A percentile compares a stretch with the other conserved stretches of the same genome.
Evolutionary conservation across 30 jellyfish, hydroid and myxozoan species (phyloP).

Genomic region (Haliclystus octoradiatus): DNA sequence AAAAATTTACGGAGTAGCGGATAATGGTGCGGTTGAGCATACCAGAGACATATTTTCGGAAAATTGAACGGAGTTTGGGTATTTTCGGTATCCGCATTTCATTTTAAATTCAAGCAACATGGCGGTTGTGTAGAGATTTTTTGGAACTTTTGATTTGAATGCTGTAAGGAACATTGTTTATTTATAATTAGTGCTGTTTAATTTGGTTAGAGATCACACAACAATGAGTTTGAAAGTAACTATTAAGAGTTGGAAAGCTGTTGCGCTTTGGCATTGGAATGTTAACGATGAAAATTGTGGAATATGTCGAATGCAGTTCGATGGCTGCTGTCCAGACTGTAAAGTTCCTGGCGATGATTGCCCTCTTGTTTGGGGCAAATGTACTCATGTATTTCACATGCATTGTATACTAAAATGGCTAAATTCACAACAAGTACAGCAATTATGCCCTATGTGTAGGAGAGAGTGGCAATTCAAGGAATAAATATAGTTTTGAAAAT

Average conservation of each 20-base stretch:
- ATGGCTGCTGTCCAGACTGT: conserved; percentile 98
- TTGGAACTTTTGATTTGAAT: too few relatives aligned
- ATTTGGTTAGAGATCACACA: background rate
- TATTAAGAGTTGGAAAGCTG: conserved; percentile 92
- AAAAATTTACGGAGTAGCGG: too few relatives aligned
- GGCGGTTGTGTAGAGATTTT: too few relatives aligned
- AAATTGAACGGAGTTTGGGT: background rate
- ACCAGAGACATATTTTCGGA: too few relatives aligned
- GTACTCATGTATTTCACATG: conserved; percentile 97
- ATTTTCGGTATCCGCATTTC: too few relatives aligned
- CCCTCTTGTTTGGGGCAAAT: conserved; percentile 97
- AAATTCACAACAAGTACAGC: conserved; percentile 82
- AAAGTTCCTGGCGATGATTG: conserved; percentile 97
- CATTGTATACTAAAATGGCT: conserved; percentile 94
- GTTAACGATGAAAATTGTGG: conserved; percentile 98
- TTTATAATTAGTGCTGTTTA: background rate
- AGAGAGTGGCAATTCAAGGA: conserved; percentile 97
- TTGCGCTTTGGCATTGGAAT: conserved; percentile 97
- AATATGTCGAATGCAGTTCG: conserved; percentile 93
- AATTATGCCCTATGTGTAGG: conserved; percentile 95
- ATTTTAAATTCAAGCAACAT: too few relatives aligned
- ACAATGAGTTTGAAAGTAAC: conserved; percentile 44
- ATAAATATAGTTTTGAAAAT: conserved; percentile 9
- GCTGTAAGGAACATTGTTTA: too few relatives aligned
- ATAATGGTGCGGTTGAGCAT: too few relatives aligned